Conservation (phyloP, 2,113 vertebrate genomes). For the Talpa occidentalis region DNA sequence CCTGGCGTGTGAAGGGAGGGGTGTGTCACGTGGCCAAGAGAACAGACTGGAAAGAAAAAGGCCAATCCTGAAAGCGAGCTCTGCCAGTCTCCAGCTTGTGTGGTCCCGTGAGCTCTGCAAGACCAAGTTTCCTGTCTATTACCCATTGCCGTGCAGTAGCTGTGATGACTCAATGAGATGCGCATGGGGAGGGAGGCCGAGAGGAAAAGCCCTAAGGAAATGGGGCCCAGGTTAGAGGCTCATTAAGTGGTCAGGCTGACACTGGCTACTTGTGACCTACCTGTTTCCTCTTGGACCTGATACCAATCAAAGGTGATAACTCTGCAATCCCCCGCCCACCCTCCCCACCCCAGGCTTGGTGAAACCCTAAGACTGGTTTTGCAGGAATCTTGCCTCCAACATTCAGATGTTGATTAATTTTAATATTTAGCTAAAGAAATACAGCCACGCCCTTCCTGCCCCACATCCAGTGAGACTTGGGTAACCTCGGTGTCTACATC, state of each 20-base stretch:
- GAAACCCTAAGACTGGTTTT: constrained; percentile 15
- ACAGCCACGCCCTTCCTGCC: neutral
- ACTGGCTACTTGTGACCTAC: neutral
- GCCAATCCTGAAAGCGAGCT: neutral
- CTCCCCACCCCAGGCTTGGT: neutral
- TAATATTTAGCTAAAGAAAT: neutral
- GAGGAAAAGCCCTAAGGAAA: neutral
- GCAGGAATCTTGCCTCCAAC: neutral
- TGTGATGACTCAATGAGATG: neutral
- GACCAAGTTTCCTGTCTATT: neutral
- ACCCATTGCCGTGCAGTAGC: neutral
- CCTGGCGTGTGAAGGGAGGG: neutral
- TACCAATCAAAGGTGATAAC: neutral
- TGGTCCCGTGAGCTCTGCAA: neutral
- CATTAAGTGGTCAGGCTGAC: neutral
- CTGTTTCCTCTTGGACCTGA: neutral
- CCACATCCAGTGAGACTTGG: neutral
- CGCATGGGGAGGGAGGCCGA: neutral
- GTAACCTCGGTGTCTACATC: neutral
- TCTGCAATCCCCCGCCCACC: neutral
- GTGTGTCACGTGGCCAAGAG: neutral
- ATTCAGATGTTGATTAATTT: neutral
- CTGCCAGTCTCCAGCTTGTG: neutral
- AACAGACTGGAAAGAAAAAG: neutral
- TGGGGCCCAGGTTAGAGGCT: neutral